Percentiles rank a stretch among this genome's conserved stretches.
phyloP scores from a whole-genome alignment of 2,797 vertebrate species.

The Apogon hyalosoma region DNA sequence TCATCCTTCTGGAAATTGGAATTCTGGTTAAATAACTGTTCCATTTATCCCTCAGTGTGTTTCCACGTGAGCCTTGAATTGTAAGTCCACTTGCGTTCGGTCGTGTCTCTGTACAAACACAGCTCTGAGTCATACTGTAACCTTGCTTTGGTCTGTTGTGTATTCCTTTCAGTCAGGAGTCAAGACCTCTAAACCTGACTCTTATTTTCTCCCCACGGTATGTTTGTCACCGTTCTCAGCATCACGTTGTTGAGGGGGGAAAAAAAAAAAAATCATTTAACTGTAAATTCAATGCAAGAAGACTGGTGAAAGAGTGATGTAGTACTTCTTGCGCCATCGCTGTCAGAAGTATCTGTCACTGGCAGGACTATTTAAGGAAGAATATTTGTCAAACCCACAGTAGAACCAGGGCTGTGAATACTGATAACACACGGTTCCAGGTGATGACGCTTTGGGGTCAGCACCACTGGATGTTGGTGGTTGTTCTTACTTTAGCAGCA shows the following conservation, averaged over 20 bases:
- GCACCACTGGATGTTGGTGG: background rate
- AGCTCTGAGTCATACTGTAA: background rate
- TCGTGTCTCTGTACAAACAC: conserved; percentile 19
- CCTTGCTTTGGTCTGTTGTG: conserved; percentile 13
- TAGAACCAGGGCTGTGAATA: conserved; percentile 30
- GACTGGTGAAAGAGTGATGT: conserved; percentile 57
- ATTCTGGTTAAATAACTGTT: conserved; percentile 2
- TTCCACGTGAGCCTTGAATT: conserved; percentile 17
- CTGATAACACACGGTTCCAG: conserved; percentile 34
- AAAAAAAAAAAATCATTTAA: conserved; percentile 47
- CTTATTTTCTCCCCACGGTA: conserved; percentile 26
- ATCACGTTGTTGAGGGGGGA: conserved; percentile 16
- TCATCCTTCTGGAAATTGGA: background rate
- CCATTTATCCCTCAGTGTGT: conserved; percentile 26
- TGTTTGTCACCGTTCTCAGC: conserved; percentile 27
- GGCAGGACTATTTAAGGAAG: conserved; percentile 63
- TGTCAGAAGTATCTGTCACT: conserved; percentile 71
- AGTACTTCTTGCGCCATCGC: conserved; percentile 35
- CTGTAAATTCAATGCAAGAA: conserved; percentile 61
- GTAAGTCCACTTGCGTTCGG: background rate
- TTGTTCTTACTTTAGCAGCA: conserved; percentile 15
- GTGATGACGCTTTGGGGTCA: conserved; percentile 45
- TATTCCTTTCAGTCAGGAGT: conserved; percentile 11
- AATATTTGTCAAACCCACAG: conserved; percentile 61
- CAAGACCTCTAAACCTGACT: conserved; percentile 18